Base-by-base conservation (phyloP, 2,113 vertebrate genomes). In the Oostethus manadensis region DNA sequence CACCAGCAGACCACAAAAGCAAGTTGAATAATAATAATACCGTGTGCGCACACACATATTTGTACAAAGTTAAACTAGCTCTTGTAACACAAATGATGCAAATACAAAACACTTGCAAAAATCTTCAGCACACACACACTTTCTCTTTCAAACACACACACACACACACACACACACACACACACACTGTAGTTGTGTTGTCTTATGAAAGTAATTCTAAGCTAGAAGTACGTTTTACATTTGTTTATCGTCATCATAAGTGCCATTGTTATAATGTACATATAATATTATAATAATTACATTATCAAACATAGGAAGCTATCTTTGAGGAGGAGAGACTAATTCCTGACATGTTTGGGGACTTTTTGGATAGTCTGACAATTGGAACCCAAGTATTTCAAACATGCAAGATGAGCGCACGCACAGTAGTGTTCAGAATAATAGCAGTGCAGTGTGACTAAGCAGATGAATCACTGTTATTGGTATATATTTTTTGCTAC, bases 221-320 rank as follows among this genome's bases (percentile, higher is more conserved):
- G 58, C 77, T 85, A 82, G 64, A 77, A 68, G 73, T 75, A 90
- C 87, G 84, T 85, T 63, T 47, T 80, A 76, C 78, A 76, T 64
- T 70, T 64, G 67, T 84, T 84, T 78, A 86, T 81, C 71, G 82
- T 84, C 60, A 82, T 84, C 60, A 80, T 84, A 76, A 77, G 82
- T 83, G 81, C 70, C 83, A 65, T 83, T 65, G 59, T 74, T 71
- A 42, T 68, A 77, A 83, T 86, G 73, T 85, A 86, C 82, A 87
- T 71, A 56, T 68, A 64, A 61, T 51, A 64, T 64, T 77, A 40
- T 55, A 14, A 60, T 82, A 61, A 11, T 79, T 76, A 68, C 78
- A 81, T 50, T 65, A 62, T 79, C 75, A 26, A 59, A 79, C 77
- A 76, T 8, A 48, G 21, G 49, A 55, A 58, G 40, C 5, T 35